Conservation (phyloP, 2,797 vertebrate species). For the Scyliorhinus canicula region DNA sequence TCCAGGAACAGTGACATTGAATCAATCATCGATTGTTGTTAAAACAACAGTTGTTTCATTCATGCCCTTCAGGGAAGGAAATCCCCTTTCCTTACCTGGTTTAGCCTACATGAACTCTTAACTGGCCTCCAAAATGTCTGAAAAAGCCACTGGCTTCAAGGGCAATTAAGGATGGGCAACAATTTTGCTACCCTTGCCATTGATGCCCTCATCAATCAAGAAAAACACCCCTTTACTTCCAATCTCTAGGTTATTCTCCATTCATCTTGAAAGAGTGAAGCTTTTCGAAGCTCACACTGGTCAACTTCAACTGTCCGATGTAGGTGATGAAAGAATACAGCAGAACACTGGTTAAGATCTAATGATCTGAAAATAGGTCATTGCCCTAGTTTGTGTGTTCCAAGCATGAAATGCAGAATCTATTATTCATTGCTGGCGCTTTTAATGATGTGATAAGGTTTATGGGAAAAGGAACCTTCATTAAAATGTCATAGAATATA, state of each 20-base stretch:
- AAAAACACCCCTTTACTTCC: not conserved
- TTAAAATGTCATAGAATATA: slow-evolving; percentile 36
- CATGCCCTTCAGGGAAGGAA: too few relatives aligned
- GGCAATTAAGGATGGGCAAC: too few relatives aligned
- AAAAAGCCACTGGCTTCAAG: too few relatives aligned
- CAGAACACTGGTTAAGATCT: not conserved
- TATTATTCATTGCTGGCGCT: slow-evolving; percentile 22
- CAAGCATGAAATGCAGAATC: slow-evolving; percentile 7
- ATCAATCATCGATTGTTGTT: too few relatives aligned
- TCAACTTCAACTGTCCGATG: too few relatives aligned
- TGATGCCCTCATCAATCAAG: too few relatives aligned
- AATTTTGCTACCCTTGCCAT: too few relatives aligned
- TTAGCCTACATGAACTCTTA: too few relatives aligned
- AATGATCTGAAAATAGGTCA: slow-evolving; percentile 23
- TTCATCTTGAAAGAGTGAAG: not conserved
- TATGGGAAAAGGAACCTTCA: slow-evolving; percentile 23
- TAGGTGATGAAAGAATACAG: not conserved
- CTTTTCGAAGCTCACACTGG: not conserved
- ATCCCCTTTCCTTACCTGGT: too few relatives aligned
- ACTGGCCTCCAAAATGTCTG: too few relatives aligned
- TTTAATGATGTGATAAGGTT: slow-evolving; percentile 36
- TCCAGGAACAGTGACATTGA: too few relatives aligned
- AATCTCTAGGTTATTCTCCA: not conserved
- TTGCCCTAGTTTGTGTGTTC: not conserved
- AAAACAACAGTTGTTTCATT: too few relatives aligned